Base-by-base conservation (phyloP, 92 coral and sea anemone genomes). In the Zoanthus sociatus region DNA sequence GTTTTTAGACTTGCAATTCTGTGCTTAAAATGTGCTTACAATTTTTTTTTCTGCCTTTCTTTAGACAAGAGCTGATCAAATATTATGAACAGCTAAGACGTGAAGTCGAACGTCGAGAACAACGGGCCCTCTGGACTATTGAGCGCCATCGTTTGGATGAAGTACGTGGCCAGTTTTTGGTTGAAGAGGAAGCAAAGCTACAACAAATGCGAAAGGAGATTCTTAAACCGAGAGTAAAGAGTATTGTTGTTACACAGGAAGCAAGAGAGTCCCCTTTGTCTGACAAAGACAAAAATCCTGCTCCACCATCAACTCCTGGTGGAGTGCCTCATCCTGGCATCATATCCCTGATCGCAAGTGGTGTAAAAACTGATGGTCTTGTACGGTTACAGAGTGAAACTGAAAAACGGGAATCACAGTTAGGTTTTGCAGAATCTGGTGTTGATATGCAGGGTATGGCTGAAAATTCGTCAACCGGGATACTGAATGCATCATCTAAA, bases 61-160 rank as follows among this genome's bases (percentile, higher is more conserved):
- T 12, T 83, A 97, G 99, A 78, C 95, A 95, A 88, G 99, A 97
- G 16, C 73, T 97, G 56, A 93, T 95, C 82, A 95, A 88, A 73
- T 95, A 97, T 92, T 97, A 97, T 61, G 97, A 95, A 17, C 91
- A 90, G 74, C 88, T 97, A 9, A 91, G 75, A 33, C 89, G 92
- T 17, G 98, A 95, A 67, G 89, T 93, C 74, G 96, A 95, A 31
- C 84, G 84, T 33, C 86, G 99, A 10, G 98, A 97, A 63, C 82
- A 86, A 18, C 95, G 91, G 5, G 98, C 99, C 9, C 89, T 93
- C 55, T 97, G 99, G 99, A 71, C 70, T 56, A 90, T 92, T 68
- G 89, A 87, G 60, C 94, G 99, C n/a, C 92, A 87, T 61, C 86
- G 92, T 58, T 90, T 95, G 72, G 87, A 95, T 78, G 73, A 86